Evolutionary conservation across 2,888 invertebrate genomes (phyloP).

Genomic region (Eristalinus sepulchralis): DNA sequence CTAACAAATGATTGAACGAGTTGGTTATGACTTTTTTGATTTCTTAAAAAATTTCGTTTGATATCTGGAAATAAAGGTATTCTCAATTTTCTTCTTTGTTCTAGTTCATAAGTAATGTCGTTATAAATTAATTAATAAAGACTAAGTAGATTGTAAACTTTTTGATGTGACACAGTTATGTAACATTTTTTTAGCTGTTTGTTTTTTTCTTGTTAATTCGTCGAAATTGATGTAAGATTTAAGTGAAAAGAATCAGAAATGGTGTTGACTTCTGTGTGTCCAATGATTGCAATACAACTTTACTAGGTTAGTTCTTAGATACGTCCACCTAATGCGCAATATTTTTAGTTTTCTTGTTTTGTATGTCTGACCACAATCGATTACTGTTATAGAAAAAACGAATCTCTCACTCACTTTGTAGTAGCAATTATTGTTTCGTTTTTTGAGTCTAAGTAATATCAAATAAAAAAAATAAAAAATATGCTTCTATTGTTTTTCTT

Average conservation of each 20-base stretch:
- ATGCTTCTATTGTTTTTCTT: not conserved
- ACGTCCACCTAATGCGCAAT: constrained; percentile 62
- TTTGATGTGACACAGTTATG: not conserved
- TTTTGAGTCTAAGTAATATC: constrained; percentile 13
- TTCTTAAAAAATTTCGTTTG: not conserved
- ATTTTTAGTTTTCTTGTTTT: constrained; percentile 39
- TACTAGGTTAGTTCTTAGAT: constrained; percentile 39
- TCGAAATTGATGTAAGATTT: not conserved
- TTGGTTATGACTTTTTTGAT: not conserved
- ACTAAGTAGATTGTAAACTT: constrained; percentile 4
- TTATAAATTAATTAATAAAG: constrained; percentile 6
- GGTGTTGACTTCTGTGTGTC: constrained; percentile 31
- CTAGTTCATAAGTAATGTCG: not conserved
- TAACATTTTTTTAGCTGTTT: not conserved
- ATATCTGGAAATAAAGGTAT: not conserved
- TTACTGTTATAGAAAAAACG: constrained; percentile 6
- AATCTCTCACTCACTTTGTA: constrained; percentile 18
- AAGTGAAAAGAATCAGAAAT: not conserved
- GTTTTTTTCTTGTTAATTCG: not conserved
- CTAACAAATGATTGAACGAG: not conserved
- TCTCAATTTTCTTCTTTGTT: not conserved
- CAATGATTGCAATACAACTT: constrained; percentile 33
- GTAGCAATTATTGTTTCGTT: constrained; percentile 19
- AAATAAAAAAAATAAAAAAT: constrained; percentile 18
- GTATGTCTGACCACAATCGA: not conserved